Evolutionary conservation across 1,140 invertebrate genomes (phyloP).

Genomic region (Campoletis sonorensis): DNA sequence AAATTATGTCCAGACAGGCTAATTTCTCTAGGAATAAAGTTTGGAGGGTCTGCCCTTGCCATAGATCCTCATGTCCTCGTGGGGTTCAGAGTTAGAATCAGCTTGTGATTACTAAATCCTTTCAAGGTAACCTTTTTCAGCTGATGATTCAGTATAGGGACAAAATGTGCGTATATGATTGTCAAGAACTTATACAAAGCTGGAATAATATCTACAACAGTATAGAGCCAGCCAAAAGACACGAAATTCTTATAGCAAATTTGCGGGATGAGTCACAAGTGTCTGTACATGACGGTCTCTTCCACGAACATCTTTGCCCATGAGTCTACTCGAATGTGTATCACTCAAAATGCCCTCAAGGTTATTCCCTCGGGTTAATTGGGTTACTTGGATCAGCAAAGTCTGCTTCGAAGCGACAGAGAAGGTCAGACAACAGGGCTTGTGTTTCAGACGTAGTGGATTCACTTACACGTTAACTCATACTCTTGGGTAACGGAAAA

Average conservation of each 20-base stretch:
- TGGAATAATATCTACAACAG: not conserved
- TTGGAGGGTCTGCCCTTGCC: not conserved
- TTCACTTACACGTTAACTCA: conserved; percentile 2
- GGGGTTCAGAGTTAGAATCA: not conserved
- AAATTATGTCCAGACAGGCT: not conserved
- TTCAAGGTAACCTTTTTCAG: not conserved
- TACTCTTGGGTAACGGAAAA: not conserved
- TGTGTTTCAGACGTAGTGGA: not conserved
- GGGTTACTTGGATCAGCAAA: conserved; percentile 20
- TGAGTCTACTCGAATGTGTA: not conserved
- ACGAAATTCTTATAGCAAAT: not conserved
- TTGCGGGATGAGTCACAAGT: not conserved
- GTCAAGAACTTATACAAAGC: not conserved
- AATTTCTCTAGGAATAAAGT: conserved; percentile 1
- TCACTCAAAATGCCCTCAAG: not conserved
- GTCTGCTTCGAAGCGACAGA: not conserved
- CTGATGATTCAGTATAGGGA: not conserved
- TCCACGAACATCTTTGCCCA: not conserved
- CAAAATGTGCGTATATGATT: not conserved
- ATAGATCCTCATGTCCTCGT: not conserved
- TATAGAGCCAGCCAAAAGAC: not conserved
- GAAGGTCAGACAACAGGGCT: conserved; percentile 20
- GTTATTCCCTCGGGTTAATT: conserved; percentile 12
- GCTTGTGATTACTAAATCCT: not conserved
- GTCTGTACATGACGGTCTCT: not conserved